phyloP scores from a whole-genome alignment of 2,888 invertebrate genomes.

The Ecliptopera silaceata region DNA sequence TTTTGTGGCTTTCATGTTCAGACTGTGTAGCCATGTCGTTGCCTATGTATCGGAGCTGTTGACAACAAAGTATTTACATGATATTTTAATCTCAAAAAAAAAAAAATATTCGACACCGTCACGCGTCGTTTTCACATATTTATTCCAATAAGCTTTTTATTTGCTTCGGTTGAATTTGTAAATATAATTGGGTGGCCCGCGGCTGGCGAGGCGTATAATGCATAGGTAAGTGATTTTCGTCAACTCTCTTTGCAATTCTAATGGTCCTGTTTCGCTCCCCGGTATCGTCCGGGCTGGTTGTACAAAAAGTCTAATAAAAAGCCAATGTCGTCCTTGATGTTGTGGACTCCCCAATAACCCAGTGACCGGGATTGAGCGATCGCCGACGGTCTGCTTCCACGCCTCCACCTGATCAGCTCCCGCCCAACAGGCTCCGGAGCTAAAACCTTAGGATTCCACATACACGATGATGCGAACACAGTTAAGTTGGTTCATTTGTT shows the following conservation, averaged over 20 bases:
- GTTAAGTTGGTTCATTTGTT: neutral
- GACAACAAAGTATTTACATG: conserved; percentile 7
- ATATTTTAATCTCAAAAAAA: conserved; percentile 20
- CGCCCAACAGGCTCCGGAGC: neutral
- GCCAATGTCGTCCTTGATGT: conserved; percentile 52
- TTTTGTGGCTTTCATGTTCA: too few relatives aligned
- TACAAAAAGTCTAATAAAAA: conserved; percentile 47
- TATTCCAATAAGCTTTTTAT: conserved; percentile 42
- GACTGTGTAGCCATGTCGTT: too few relatives aligned
- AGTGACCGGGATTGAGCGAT: conserved; percentile 52
- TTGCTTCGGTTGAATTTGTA: conserved; percentile 55
- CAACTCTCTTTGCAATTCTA: conserved; percentile 69
- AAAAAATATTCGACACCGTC: conserved; percentile 31
- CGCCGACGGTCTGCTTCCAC: neutral
- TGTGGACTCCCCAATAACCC: conserved; percentile 59
- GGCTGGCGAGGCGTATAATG: conserved; percentile 46
- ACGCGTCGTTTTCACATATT: conserved; percentile 38
- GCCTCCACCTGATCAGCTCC: neutral
- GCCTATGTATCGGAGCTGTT: conserved; percentile 2
- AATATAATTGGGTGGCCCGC: conserved; percentile 55
- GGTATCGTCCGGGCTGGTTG: conserved; percentile 38
- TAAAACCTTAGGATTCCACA: neutral
- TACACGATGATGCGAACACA: neutral
- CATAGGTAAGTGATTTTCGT: conserved; percentile 68
- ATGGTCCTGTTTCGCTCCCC: conserved; percentile 47